phyloP scores from a whole-genome alignment of 2,888 invertebrate genomes.

The Ectemnius continuus region DNA sequence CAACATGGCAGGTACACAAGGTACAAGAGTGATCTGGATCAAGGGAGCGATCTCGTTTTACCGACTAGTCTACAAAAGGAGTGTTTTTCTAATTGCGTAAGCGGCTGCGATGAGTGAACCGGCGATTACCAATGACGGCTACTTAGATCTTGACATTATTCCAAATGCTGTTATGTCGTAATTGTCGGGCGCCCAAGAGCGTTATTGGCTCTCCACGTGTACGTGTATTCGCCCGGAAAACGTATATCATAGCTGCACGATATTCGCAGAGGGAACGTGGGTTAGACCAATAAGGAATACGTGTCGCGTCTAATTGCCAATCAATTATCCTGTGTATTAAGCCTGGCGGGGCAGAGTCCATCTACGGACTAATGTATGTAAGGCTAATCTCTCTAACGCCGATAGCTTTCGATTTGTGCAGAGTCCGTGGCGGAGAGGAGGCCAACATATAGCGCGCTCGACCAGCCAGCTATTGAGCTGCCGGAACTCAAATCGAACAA shows the following conservation, averaged over 20 bases:
- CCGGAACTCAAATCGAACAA: conserved; percentile 6
- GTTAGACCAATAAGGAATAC: neutral
- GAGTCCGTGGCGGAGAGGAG: neutral
- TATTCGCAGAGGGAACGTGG: neutral
- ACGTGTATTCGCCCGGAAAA: neutral
- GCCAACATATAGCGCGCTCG: neutral
- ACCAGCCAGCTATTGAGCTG: conserved; percentile 11
- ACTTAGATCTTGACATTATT: conserved; percentile 30
- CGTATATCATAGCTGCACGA: neutral
- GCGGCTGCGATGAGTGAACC: conserved; percentile 3
- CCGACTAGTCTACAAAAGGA: neutral
- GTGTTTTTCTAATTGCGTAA: conserved; percentile 18
- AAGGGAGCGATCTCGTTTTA: too few species aligned
- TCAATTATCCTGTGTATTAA: conserved; percentile 8
- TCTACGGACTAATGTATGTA: neutral
- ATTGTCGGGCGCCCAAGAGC: conserved; percentile 22
- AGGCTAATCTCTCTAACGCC: conserved; percentile 1
- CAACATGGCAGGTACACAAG: too few species aligned
- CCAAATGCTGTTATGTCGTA: conserved; percentile 34
- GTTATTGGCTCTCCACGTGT: too few species aligned
- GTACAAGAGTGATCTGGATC: too few species aligned
- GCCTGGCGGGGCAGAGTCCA: neutral
- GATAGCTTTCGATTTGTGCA: neutral
- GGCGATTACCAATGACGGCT: conserved; percentile 19
- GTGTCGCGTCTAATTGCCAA: neutral